These are phyloP conservation scores for fruit fly (Drosophila melanogaster) DNA, from an alignment of 1,140 invertebrate species.

Conservation along the genomic window DNA sequence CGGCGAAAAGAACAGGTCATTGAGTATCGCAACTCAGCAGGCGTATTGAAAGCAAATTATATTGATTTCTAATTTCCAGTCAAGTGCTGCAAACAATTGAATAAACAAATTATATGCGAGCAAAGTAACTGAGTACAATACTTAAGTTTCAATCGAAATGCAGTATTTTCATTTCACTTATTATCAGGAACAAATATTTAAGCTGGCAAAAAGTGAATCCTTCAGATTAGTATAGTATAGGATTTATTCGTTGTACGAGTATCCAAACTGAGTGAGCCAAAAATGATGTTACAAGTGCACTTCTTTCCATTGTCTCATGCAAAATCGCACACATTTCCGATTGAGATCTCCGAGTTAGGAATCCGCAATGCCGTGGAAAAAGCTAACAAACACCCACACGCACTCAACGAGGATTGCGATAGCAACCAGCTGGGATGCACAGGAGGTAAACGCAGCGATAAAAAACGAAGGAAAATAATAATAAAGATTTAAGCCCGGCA, in stretches of 20 bases:
- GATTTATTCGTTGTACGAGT: not conserved
- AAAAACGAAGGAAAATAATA: conserved; percentile 11
- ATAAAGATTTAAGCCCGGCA: conserved; percentile 42
- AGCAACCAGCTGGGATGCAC: conserved; percentile 7
- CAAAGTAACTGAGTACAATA: not conserved
- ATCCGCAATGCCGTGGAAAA: conserved; percentile 26
- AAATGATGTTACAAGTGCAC: conserved; percentile 1
- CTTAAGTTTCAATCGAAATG: not conserved
- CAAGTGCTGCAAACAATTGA: not conserved
- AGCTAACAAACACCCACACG: conserved; percentile 1
- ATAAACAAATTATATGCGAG: not conserved
- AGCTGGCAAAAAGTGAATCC: too few relatives aligned
- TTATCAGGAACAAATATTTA: too few relatives aligned
- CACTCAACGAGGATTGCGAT: conserved; percentile 3
- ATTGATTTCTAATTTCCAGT: conserved; percentile 4
- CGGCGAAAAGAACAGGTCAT: not conserved
- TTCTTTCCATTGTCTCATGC: conserved; percentile 10
- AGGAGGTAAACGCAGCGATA: not conserved
- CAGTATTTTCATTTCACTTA: too few relatives aligned
- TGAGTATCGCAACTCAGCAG: conserved; percentile 10
- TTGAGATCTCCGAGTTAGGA: conserved; percentile 27
- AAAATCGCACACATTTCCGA: conserved; percentile 43
- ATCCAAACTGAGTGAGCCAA: not conserved
- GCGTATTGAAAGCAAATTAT: not conserved
- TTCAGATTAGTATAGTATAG: too few relatives aligned